These are phyloP conservation scores for Biston betularia DNA, from an alignment of 2,888 invertebrate genomes.

Conservation along the genomic window DNA sequence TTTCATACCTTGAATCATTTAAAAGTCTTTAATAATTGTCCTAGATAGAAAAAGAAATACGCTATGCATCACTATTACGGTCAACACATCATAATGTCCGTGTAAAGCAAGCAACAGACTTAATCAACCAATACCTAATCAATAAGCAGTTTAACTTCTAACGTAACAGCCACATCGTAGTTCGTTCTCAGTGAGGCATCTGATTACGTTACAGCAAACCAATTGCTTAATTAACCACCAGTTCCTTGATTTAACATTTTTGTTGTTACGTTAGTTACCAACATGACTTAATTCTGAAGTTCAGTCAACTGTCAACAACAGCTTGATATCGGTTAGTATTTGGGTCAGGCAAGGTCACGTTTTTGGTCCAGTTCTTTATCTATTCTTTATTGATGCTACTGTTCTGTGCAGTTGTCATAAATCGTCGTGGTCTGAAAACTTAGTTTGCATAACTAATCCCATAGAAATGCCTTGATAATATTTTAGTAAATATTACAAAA, in stretches of 20 bases:
- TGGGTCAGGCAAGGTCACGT: constrained; percentile 35
- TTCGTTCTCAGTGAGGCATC: constrained; percentile 23
- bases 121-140: constrained; percentile 14
- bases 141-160: constrained; percentile 8
- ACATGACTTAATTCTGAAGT: constrained; percentile 28
- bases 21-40: too few species aligned
- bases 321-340: constrained; percentile 10
- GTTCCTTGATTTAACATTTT: constrained; percentile 21
- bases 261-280: constrained; percentile 33
- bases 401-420: not conserved
- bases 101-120: not conserved
- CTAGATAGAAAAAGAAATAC: too few species aligned
- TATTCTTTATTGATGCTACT: constrained; percentile 1
- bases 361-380: constrained; percentile 21
- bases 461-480: not conserved
- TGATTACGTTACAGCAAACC: constrained; percentile 28
- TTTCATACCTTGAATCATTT: too few species aligned
- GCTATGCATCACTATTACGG: too few species aligned
- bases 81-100: not conserved
- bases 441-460: constrained; percentile 1
- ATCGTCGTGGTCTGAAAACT: constrained; percentile 6
- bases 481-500: not conserved
- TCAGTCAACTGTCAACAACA: constrained; percentile 36
- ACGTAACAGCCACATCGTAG: constrained; percentile 16
- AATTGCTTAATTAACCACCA: constrained; percentile 26